Evolutionary conservation across 1,140 invertebrate genomes (phyloP).

Genomic region (Arctopsyche grandis): DNA sequence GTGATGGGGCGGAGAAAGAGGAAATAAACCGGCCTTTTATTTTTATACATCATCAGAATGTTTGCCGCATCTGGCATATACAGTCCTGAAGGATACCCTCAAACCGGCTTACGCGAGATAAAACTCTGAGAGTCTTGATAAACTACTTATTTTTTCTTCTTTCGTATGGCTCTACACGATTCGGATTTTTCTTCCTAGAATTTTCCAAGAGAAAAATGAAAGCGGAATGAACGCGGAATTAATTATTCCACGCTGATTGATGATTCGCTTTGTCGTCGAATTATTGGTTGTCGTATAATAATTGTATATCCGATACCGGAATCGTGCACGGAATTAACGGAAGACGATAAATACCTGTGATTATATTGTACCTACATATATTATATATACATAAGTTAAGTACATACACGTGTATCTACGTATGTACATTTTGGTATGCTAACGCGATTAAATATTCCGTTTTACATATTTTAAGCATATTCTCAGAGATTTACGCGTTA

Average conservation of each 20-base stretch:
- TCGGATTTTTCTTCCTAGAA: neutral
- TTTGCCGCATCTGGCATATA: constrained; percentile 37
- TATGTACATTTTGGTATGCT: too few species aligned
- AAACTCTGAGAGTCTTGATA: constrained; percentile 20
- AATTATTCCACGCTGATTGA: constrained; percentile 8
- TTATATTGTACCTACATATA: too few species aligned
- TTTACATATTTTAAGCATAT: too few species aligned
- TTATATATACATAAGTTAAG: too few species aligned
- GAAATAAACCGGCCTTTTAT: neutral
- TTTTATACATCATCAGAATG: constrained; percentile 12
- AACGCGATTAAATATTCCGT: too few species aligned
- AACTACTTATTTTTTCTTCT: constrained; percentile 8
- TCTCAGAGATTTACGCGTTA: too few species aligned
- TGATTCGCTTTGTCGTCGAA: constrained; percentile 8
- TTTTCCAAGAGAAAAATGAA: neutral
- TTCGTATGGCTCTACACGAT: neutral
- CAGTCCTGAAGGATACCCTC: neutral
- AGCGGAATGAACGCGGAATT: neutral
- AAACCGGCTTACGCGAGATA: neutral
- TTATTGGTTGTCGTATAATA: neutral
- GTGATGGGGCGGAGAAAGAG: neutral
- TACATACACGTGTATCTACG: too few species aligned
- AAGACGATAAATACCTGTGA: constrained; percentile 1
- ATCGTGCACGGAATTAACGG: neutral
- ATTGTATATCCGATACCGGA: neutral